Percentiles rank a stretch among this genome's conserved stretches.
Evolutionary conservation across 2,888 invertebrate genomes (phyloP).

Genomic region (Noctuana brunneofusca): DNA sequence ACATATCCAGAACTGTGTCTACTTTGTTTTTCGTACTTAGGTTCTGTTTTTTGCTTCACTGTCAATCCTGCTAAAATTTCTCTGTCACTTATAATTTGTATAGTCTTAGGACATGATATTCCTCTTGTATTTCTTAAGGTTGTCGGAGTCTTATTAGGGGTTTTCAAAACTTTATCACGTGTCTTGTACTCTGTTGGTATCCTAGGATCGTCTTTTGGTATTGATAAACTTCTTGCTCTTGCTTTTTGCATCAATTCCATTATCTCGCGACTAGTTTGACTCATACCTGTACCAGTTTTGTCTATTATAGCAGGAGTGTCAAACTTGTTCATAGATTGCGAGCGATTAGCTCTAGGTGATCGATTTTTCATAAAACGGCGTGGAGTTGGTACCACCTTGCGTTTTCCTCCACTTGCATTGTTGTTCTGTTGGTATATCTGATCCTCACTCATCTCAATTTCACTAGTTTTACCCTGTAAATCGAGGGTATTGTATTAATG

Average conservation of each 20-base stretch:
- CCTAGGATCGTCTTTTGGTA: constrained; percentile 77
- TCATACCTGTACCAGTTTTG: constrained; percentile 70
- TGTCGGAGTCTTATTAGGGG: constrained; percentile 77
- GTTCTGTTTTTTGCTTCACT: constrained; percentile 62
- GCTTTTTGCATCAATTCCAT: constrained; percentile 77
- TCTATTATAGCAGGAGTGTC: constrained; percentile 64
- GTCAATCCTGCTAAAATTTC: constrained; percentile 80
- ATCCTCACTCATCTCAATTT: constrained; percentile 83
- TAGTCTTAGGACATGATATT: constrained; percentile 80
- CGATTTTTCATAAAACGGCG: constrained; percentile 70
- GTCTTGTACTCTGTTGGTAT: constrained; percentile 62
- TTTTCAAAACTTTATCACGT: constrained; percentile 75
- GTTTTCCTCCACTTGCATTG: constrained; percentile 54
- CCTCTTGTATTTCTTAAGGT: constrained; percentile 65
- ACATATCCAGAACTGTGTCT: constrained; percentile 74
- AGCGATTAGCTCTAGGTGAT: constrained; percentile 77
- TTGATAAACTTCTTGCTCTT: constrained; percentile 75
- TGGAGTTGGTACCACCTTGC: constrained; percentile 70
- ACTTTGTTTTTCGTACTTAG: constrained; percentile 61
- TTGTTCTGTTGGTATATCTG: constrained; percentile 59
- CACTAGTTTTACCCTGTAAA: constrained; percentile 83
- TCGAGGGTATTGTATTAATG: constrained; percentile 36
- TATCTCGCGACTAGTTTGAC: constrained; percentile 75
- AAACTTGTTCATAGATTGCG: constrained; percentile 80
- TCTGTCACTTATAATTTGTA: constrained; percentile 75